phyloP scores from a whole-genome alignment of 1,140 invertebrate species.

The Polyergus mexicanus region DNA sequence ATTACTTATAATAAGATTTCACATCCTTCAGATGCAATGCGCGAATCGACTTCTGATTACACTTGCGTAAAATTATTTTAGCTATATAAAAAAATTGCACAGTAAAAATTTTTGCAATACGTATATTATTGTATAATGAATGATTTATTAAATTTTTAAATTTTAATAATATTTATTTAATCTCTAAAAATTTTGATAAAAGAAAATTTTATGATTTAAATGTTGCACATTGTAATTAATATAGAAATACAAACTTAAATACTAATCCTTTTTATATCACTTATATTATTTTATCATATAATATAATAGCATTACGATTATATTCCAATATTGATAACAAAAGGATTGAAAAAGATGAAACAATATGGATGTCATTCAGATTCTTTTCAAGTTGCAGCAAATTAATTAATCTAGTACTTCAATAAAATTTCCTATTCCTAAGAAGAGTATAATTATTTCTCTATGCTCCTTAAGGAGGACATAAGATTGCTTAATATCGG shows the following conservation, averaged over 20 bases:
- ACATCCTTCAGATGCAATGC: conserved; percentile 29
- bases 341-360: neutral
- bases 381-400: neutral
- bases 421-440: conserved; percentile 23
- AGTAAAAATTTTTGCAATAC: neutral
- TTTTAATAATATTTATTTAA: too few species aligned
- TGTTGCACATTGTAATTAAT: neutral
- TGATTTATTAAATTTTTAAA: neutral
- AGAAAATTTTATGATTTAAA: neutral
- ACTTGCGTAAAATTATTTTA: neutral
- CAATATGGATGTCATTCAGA: neutral
- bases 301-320: neutral
- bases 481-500: conserved; percentile 25
- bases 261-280: neutral
- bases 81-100: neutral
- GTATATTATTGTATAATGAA: neutral
- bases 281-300: neutral
- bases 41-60: conserved; percentile 20
- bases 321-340: neutral
- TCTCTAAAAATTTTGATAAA: too few species aligned
- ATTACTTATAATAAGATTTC: conserved; percentile 57
- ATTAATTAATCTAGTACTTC: conserved; percentile 7
- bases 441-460: conserved; percentile 26
- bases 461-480: neutral
- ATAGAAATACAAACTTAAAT: neutral